Evolutionary conservation across 2,797 vertebrate genomes (phyloP), one percentile per base, ranked within the genome.

Genomic region (Peromyscus nudipes): DNA sequence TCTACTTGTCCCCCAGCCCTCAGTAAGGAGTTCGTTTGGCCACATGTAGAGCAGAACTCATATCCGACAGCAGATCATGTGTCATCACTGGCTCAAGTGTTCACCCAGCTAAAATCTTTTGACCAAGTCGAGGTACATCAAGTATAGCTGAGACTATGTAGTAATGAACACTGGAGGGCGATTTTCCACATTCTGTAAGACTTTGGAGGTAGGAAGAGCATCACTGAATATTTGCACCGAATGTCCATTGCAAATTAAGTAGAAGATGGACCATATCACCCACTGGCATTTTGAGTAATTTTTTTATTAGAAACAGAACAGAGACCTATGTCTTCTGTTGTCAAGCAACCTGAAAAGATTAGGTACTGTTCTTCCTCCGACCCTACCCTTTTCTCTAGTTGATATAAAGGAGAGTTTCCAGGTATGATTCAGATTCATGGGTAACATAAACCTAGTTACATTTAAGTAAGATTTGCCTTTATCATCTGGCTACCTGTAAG

Each of bases 61-160:
- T 0, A 77, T 79, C 69, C 64, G 46, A 82, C 75, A 62, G 40
- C 12, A 17, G 37, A 27, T 57, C 2, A 0, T 16, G 1, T 75
- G 40, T 10, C 62, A 87, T 97, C 93, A 97, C 95, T 96, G 97
- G 87, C 96, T 95, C 96, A 95, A 98, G 98, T 82, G 73, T 97
- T 96, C 95, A 98, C 92, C 55, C 83, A 95, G 97, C 88, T 96
- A 97, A 98, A 98, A 97, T 97, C 96, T 96, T 97, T 96, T 97
- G 76, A 83, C 34, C 40, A 88, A 83, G 67, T 79, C 80, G 73
- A 82, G n/a, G 9, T 65, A 67, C 81, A 40, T 88, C 2, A 31
- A 43, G 7, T 67, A 25, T 49, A 85, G 25, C 64, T 82, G 84
- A 96, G 80, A 89, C 17, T 46, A 89, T 19, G 23, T 16, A 94